A percentile compares a stretch with the other conserved stretches of the same genome.
These are phyloP conservation scores for Papilio demoleus DNA, from an alignment of 2,888 invertebrate genomes.

Conservation along the genomic window DNA sequence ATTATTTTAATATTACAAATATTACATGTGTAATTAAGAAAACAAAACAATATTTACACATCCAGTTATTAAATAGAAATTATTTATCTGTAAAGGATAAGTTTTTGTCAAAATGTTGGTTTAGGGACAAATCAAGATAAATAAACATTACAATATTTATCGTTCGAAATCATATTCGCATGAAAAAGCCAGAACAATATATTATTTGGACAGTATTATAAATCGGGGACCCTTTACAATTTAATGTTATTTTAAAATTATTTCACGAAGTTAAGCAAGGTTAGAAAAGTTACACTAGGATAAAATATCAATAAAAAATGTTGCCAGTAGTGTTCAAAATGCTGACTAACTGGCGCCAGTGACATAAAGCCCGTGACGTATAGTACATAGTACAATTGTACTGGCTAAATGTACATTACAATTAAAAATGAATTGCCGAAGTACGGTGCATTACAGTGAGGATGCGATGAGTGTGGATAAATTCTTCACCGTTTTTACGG, in stretches of 20 bases:
- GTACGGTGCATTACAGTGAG: no score
- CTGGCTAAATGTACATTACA: no score
- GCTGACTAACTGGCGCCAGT: no score
- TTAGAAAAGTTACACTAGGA: background rate
- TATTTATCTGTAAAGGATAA: background rate
- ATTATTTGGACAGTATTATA: background rate
- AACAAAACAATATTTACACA: background rate
- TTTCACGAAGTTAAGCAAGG: background rate
- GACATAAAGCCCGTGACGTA: no score
- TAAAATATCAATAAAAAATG: background rate
- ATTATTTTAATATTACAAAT: no score
- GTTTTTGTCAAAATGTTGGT: background rate
- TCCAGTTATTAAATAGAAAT: background rate
- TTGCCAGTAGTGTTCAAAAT: no score
- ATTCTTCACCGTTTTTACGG: no score
- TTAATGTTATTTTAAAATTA: background rate
- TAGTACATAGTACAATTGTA: no score
- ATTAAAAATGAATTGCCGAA: no score
- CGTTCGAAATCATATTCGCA: background rate
- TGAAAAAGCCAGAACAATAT: background rate
- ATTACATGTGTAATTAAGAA: no score
- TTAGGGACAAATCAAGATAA: background rate
- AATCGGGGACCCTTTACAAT: slow-evolving; percentile 3
- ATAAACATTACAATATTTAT: background rate
- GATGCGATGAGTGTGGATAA: no score